Evolutionary conservation across 2,888 invertebrate genomes (phyloP), one percentile per base, ranked within the genome.

Genomic region (Chorisops tibialis): DNA sequence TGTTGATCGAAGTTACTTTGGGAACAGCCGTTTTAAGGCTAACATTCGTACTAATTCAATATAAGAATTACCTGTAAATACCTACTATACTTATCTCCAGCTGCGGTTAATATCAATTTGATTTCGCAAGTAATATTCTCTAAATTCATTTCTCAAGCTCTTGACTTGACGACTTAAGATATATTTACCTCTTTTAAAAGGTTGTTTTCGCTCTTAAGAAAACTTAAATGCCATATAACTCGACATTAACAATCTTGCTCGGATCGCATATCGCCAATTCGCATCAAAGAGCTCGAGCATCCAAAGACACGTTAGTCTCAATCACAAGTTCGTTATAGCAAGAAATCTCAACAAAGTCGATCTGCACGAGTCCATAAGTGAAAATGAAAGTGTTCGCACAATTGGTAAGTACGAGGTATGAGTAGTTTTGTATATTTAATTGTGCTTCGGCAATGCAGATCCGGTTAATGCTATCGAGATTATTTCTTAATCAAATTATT

Each of bases 331-430:
- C 56, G 56, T 43, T 24, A 56, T 43, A 43, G 18, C 24, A 56
- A 45, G 56, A 45, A 56, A 56, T 30, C 30, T 19, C 22, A 21
- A 38, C 12, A 12, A 14, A 38, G 3, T 49, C 12, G 52, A 12
- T 39, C 6, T 7, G 14, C 21, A n/a, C 19, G 9, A 30, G 30
- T 30, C 30, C 4, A 18, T 22, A 54, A 54, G 35, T 21, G 30
- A 54, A 56, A 56, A 56, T 56, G 56, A 56, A 45, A 45, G 38
- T 43, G 16, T 18, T 56, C 38, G 43, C 35, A 43, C 56, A 56
- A 56, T 56, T 56, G 56, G 56, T 56, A 56, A 56, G 56, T 56
- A n/a, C 22, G 16, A 37, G 11, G 18, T 3, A 7, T 37, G 18
- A 16, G 12, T 38, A 3, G n/a, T n/a, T n/a, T 30, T 49, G 22